A percentile compares a stretch with the other conserved stretches of the same genome.
Evolutionary conservation across 1,140 invertebrate species (phyloP).

Genomic region (Chrysoperla carnea): DNA sequence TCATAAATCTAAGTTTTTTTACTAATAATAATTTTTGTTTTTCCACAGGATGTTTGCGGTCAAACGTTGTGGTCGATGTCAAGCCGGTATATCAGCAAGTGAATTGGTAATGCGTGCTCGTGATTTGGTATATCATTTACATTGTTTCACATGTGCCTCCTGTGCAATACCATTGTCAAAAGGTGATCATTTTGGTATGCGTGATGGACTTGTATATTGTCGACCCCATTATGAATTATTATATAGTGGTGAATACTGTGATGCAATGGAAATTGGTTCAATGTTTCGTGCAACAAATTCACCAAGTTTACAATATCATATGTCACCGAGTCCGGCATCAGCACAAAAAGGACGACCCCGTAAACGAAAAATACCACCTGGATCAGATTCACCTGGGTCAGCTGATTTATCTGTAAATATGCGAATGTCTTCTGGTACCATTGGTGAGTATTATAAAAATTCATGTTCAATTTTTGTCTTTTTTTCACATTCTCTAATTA

Average conservation of each 20-base stretch:
- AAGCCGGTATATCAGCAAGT: conserved; percentile 65
- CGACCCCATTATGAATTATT: conserved; percentile 46
- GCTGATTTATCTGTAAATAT: conserved; percentile 48
- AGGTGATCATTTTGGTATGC: conserved; percentile 81
- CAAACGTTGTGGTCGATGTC: conserved; percentile 69
- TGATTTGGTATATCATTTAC: conserved; percentile 75
- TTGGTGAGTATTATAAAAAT: no score
- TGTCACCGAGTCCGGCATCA: neutral
- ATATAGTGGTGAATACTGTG: conserved; percentile 23
- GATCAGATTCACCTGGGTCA: conserved; percentile 17
- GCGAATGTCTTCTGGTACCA: conserved; percentile 8
- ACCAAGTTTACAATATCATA: conserved; percentile 12
- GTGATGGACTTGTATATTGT: conserved; percentile 59
- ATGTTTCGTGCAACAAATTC: conserved; percentile 28
- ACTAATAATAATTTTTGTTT: no score
- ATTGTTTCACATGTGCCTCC: conserved; percentile 77
- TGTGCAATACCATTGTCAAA: conserved; percentile 61
- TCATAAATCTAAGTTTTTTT: no score
- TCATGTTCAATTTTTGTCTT: no score
- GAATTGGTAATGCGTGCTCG: conserved; percentile 84
- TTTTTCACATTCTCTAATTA: no score
- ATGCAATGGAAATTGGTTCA: conserved; percentile 18
- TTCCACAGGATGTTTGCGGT: conserved; percentile 54
- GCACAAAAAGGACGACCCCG: conserved; percentile 57
- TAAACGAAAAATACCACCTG: conserved; percentile 50